These are phyloP conservation scores for Oxyura jamaicensis DNA, from an alignment of 2,113 vertebrate species.

Conservation along the genomic window DNA sequence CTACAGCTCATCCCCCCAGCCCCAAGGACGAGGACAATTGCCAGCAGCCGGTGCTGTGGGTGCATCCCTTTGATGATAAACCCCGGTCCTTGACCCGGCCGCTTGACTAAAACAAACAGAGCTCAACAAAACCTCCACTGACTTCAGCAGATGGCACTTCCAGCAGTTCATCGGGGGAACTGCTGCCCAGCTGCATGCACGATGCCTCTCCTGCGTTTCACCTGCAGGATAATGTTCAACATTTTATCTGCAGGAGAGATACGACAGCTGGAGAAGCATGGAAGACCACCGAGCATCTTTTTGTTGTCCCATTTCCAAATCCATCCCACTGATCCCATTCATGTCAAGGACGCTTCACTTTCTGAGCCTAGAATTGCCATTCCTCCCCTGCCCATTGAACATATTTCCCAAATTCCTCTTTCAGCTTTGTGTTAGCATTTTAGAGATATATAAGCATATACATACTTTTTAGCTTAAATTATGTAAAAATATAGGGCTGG, in stretches of 20 bases:
- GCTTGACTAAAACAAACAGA: neutral
- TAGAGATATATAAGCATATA: neutral
- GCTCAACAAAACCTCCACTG: neutral
- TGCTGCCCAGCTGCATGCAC: neutral
- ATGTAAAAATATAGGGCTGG: neutral
- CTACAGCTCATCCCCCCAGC: neutral
- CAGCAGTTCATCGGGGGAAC: neutral
- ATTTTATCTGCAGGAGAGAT: neutral
- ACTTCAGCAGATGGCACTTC: constrained; percentile 15
- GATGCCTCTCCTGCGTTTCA: neutral
- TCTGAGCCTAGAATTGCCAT: neutral
- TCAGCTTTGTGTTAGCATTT: neutral
- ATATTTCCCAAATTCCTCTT: neutral
- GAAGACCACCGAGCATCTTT: neutral
- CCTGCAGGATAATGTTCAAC: too few species aligned
- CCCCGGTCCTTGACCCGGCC: neutral
- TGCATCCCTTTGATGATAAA: neutral
- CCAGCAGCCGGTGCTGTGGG: neutral
- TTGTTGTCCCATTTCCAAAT: neutral
- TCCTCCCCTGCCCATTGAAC: too few species aligned
- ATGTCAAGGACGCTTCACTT: neutral
- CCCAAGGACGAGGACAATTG: neutral
- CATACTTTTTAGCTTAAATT: neutral
- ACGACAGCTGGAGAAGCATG: neutral
- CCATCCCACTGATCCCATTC: too few species aligned